A percentile compares a stretch with the other conserved stretches of the same genome.
These are phyloP conservation scores for Oscheius myriophilus DNA, from an alignment of 2,888 invertebrate genomes.

Conservation along the genomic window DNA sequence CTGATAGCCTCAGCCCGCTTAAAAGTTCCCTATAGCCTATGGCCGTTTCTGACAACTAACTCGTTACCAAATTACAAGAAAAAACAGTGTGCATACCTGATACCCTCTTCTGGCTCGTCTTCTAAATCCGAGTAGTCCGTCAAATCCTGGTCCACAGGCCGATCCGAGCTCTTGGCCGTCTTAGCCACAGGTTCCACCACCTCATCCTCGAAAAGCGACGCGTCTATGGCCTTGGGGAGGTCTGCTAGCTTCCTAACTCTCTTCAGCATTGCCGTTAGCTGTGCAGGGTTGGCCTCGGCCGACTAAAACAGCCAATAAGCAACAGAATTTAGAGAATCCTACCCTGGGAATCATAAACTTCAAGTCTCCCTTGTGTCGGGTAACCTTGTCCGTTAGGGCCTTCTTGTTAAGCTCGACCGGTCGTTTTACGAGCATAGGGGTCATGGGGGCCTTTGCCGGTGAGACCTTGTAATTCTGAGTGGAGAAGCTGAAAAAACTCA, in stretches of 20 bases:
- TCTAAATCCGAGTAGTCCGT: conserved; percentile 14
- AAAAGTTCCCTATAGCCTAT: too few relatives aligned
- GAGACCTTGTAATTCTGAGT: not conserved
- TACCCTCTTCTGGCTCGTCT: not conserved
- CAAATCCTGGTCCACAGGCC: not conserved
- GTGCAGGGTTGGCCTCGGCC: conserved; percentile 4
- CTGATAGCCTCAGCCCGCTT: too few relatives aligned
- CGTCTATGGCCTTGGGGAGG: not conserved
- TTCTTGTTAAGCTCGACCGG: not conserved
- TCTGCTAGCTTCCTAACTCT: conserved; percentile 8
- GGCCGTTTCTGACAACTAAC: too few relatives aligned
- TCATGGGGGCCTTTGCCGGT: not conserved
- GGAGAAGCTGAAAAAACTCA: conserved; percentile 3
- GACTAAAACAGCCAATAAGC: not conserved
- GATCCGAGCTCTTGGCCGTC: not conserved
- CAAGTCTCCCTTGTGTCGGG: conserved; percentile 12
- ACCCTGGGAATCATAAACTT: conserved; percentile 18
- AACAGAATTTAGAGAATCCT: not conserved
- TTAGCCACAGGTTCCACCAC: not conserved
- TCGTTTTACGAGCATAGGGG: too few relatives aligned
- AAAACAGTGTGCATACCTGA: not conserved
- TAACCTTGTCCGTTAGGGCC: conserved; percentile 10
- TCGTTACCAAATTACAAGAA: not conserved
- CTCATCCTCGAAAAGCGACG: conserved; percentile 12
- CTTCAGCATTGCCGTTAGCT: conserved; percentile 14